Conservation (phyloP, 2,797 vertebrate species). For the Cyclopterus lumpus region DNA sequence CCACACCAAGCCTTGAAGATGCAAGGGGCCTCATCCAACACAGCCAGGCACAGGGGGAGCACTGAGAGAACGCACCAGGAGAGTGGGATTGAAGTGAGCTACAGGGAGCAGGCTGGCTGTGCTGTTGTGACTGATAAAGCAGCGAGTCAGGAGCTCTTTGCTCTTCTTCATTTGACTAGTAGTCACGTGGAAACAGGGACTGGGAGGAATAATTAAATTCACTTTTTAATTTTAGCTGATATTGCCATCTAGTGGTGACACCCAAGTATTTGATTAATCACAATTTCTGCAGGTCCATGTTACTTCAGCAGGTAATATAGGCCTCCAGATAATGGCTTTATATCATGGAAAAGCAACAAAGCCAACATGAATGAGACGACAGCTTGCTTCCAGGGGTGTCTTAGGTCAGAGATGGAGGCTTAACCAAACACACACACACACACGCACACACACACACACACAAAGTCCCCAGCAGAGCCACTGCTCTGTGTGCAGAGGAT, state of each 20-base stretch:
- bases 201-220: background rate
- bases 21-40: slow-evolving; percentile 50
- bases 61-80: slow-evolving; percentile 49
- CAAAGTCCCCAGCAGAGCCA: slow-evolving; percentile 46
- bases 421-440: slow-evolving; percentile 42
- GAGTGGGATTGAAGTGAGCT: slow-evolving; percentile 62
- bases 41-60: slow-evolving; percentile 52
- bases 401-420: slow-evolving; percentile 49
- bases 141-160: slow-evolving; percentile 20
- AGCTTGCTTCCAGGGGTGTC: slow-evolving; percentile 54
- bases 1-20: slow-evolving; percentile 69
- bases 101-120: slow-evolving; percentile 53
- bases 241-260: slow-evolving; percentile 74
- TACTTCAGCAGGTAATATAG: background rate
- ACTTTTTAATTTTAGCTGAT: slow-evolving; percentile 26
- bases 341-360: background rate
- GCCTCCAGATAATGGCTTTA: background rate
- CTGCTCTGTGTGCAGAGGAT: slow-evolving; percentile 59
- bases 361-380: slow-evolving; percentile 40
- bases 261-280: background rate
- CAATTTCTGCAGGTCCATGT: background rate
- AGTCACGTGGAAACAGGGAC: slow-evolving; percentile 1
- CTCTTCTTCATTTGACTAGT: slow-evolving; percentile 34
- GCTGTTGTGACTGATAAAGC: slow-evolving; percentile 63
- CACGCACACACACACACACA: slow-evolving; percentile 47